Evolutionary conservation across 2,113 vertebrate genomes (phyloP).

Genomic region (Myotis brandtii): DNA sequence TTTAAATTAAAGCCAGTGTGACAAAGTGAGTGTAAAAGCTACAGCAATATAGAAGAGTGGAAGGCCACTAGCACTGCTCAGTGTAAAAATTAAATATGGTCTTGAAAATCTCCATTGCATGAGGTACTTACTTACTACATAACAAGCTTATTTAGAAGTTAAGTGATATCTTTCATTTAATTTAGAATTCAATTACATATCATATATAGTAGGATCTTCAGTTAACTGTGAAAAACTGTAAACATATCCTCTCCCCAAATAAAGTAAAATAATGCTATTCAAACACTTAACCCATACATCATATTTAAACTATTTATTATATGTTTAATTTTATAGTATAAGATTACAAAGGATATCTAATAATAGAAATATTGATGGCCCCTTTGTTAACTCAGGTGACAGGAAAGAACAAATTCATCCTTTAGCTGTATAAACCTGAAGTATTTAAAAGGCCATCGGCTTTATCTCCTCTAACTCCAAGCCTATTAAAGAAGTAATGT

Average conservation of each 20-base stretch:
- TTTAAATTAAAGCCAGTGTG: neutral
- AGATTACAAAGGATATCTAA: neutral
- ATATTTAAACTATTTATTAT: slow-evolving; percentile 21
- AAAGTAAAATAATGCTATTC: slow-evolving; percentile 36
- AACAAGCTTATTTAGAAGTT: neutral
- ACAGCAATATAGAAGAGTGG: neutral
- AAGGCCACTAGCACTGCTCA: neutral
- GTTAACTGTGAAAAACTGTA: slow-evolving; percentile 8
- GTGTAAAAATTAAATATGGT: neutral
- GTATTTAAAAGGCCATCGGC: neutral
- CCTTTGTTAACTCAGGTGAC: neutral
- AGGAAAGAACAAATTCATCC: slow-evolving; percentile 12
- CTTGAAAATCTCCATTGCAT: neutral
- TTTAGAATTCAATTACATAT: neutral
- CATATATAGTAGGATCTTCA: neutral
- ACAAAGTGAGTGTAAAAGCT: neutral
- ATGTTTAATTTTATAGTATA: slow-evolving; percentile 25
- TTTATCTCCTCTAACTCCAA: neutral
- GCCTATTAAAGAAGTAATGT: slow-evolving; percentile 10
- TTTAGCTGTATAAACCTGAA: neutral
- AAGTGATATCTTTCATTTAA: neutral
- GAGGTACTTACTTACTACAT: neutral
- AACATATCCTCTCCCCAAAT: neutral
- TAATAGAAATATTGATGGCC: neutral
- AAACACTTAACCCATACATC: slow-evolving; percentile 48